Evolutionary conservation across 2,888 invertebrate genomes (phyloP).

Genomic region (Thyatira batis): DNA sequence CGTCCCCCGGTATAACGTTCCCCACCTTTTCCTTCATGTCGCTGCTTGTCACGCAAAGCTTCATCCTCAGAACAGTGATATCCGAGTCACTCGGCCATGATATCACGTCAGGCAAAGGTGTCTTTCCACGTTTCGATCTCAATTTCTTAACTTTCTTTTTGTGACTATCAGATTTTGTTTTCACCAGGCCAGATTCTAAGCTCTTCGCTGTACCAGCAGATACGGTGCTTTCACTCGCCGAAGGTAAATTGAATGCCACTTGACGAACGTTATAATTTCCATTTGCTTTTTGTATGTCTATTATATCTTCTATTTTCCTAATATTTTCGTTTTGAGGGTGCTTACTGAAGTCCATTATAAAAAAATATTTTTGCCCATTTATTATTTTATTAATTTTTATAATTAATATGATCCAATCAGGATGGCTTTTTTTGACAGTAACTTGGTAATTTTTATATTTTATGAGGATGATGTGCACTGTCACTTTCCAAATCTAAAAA

Average conservation of each 20-base stretch:
- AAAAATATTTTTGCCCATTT: slow-evolving; percentile 34
- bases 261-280: slow-evolving; percentile 58
- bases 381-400: slow-evolving; percentile 46
- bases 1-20: slow-evolving; percentile 77
- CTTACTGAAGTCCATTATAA: slow-evolving; percentile 49
- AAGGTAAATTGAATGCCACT: slow-evolving; percentile 62
- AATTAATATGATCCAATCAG: slow-evolving; percentile 39
- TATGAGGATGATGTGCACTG: neutral
- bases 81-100: slow-evolving; percentile 84
- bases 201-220: slow-evolving; percentile 54
- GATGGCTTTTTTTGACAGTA: slow-evolving; percentile 40
- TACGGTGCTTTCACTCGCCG: slow-evolving; percentile 44
- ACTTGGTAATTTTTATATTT: neutral
- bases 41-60: slow-evolving; percentile 53
- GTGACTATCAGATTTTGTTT: slow-evolving; percentile 35
- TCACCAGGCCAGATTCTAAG: slow-evolving; percentile 58
- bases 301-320: slow-evolving; percentile 72
- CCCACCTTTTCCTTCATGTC: slow-evolving; percentile 72
- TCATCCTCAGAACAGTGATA: slow-evolving; percentile 81
- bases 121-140: slow-evolving; percentile 45
- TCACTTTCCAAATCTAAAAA: neutral
- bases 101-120: slow-evolving; percentile 53
- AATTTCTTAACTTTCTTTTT: slow-evolving; percentile 54
- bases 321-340: slow-evolving; percentile 47
- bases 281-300: slow-evolving; percentile 72